These are phyloP conservation scores for Austrofundulus limnaeus DNA, from an alignment of 2,113 vertebrate genomes.

Conservation along the genomic window DNA sequence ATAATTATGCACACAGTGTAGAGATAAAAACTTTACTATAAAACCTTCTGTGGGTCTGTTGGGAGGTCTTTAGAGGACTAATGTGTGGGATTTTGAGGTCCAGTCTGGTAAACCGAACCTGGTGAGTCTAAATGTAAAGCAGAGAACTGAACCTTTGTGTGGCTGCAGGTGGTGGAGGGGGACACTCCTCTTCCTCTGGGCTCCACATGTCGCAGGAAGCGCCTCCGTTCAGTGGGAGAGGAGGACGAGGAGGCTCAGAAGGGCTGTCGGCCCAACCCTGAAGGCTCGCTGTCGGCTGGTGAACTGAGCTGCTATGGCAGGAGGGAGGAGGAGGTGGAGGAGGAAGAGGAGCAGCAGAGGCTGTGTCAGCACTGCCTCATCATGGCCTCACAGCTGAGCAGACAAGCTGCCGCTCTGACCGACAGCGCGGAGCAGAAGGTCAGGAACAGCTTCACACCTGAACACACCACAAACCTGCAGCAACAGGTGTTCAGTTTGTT, in stretches of 20 bases:
- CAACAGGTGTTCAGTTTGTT: background rate
- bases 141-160: background rate
- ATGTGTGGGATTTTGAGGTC: no score
- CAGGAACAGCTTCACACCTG: constrained; percentile 22
- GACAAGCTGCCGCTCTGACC: constrained; percentile 82
- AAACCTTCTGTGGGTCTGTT: no score
- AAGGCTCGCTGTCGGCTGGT: constrained; percentile 75
- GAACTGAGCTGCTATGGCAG: constrained; percentile 70
- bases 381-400: constrained; percentile 82
- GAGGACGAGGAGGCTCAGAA: constrained; percentile 56
- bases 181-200: constrained; percentile 62
- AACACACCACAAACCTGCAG: background rate
- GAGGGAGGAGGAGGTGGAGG: constrained; percentile 35
- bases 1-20: no score
- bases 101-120: no score
- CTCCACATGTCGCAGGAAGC: constrained; percentile 68
- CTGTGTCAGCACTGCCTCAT: constrained; percentile 84
- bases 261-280: constrained; percentile 82
- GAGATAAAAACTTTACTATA: no score
- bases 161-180: constrained; percentile 75
- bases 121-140: background rate
- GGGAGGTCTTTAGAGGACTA: no score
- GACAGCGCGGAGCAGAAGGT: constrained; percentile 80
- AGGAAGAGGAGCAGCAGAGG: constrained; percentile 66
- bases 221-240: constrained; percentile 65